A percentile compares a stretch with the other conserved stretches of the same genome.
Evolutionary conservation across 2,113 vertebrate species (phyloP).

Genomic region (Brachypodius melanocephalos): DNA sequence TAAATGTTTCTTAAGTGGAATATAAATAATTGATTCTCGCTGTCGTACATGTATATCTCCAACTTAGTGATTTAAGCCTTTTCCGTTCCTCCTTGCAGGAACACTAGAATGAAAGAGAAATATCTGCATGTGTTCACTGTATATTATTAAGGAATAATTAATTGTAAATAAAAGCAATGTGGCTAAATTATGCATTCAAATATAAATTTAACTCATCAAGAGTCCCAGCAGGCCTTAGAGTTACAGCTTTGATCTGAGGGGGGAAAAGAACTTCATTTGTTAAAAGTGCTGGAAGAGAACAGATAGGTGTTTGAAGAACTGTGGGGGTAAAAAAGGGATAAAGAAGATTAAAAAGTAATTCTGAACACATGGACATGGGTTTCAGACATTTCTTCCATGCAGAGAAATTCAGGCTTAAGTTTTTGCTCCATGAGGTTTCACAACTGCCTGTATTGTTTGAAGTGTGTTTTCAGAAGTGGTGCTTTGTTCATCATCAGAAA

Average conservation of each 20-base stretch:
- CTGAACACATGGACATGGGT: not conserved
- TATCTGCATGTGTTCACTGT: not conserved
- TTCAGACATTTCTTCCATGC: not conserved
- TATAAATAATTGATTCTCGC: not conserved
- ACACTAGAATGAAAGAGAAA: not conserved
- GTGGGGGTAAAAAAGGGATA: not conserved
- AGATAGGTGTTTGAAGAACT: not conserved
- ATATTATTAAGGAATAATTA: not conserved
- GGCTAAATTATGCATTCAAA: not conserved
- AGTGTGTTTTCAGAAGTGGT: not conserved
- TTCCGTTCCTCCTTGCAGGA: not conserved
- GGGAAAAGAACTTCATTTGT: not conserved
- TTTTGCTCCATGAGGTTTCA: not conserved
- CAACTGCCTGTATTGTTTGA: not conserved
- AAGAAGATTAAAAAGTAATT: not conserved
- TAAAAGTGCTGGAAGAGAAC: not conserved
- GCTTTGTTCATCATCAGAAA: not conserved
- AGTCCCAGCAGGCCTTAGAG: not conserved
- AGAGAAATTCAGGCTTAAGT: not conserved
- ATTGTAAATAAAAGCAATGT: not conserved
- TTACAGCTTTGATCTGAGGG: not conserved
- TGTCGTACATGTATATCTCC: not conserved
- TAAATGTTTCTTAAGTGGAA: not conserved
- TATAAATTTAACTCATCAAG: not conserved
- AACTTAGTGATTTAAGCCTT: not conserved